phyloP scores from a whole-genome alignment of 2,888 invertebrate genomes.

The Gibbula magus region DNA sequence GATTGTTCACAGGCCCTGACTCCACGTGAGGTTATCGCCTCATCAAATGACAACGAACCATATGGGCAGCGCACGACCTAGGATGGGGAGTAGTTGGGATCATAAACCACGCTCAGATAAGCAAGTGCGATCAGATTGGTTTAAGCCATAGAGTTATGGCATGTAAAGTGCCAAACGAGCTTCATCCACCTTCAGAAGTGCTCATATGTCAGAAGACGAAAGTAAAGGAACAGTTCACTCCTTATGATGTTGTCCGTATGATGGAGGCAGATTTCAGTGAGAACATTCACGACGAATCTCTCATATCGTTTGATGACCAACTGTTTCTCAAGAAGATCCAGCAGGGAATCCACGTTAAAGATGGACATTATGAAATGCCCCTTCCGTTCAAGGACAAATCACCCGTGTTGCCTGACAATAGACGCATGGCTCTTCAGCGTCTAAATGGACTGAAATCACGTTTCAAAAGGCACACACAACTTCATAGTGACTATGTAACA shows the following conservation, averaged over 20 bases:
- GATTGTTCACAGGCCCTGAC: not conserved
- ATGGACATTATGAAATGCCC: constrained; percentile 14
- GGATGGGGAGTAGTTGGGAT: not conserved
- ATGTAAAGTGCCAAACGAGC: not conserved
- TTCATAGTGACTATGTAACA: not conserved
- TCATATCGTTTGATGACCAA: not conserved
- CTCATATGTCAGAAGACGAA: not conserved
- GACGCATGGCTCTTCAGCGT: not conserved
- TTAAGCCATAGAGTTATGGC: not conserved
- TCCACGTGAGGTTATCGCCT: not conserved
- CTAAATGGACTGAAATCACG: not conserved
- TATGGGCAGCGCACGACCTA: not conserved
- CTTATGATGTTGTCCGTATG: not conserved
- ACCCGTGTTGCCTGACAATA: constrained; percentile 32
- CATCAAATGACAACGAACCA: too few relatives aligned
- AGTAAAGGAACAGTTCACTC: not conserved
- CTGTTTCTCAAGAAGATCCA: not conserved
- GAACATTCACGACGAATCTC: not conserved
- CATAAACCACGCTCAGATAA: not conserved
- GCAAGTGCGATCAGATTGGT: not conserved
- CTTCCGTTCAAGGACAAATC: constrained; percentile 7
- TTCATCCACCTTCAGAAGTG: not conserved
- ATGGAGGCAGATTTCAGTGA: too few relatives aligned
- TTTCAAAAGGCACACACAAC: not conserved
- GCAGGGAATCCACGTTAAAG: not conserved